phyloP scores from a whole-genome alignment of 2,797 vertebrate species.

The Acomys russatus region DNA sequence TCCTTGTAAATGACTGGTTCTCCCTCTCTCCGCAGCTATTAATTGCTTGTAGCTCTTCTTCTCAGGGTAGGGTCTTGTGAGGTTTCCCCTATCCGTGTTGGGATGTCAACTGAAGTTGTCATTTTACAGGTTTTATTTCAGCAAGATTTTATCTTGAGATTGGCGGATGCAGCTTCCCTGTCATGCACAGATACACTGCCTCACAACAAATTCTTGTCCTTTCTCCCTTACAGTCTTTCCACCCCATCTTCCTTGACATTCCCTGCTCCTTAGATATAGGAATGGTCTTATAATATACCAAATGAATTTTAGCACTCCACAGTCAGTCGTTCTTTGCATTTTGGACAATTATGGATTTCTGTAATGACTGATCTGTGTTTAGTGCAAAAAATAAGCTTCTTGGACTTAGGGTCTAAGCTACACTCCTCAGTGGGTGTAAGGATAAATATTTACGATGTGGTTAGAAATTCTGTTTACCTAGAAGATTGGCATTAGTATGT shows the following conservation, averaged over 20 bases:
- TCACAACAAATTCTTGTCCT: not conserved
- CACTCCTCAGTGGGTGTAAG: no score
- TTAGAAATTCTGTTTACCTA: not conserved
- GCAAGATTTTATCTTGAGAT: not conserved
- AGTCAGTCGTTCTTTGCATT: not conserved
- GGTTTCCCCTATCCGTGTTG: not conserved
- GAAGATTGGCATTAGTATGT: not conserved
- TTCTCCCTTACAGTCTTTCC: not conserved
- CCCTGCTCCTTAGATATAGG: not conserved
- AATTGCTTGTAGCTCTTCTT: not conserved
- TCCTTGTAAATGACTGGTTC: not conserved
- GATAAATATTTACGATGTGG: no score
- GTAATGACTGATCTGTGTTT: not conserved
- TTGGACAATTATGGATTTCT: not conserved
- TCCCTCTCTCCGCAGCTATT: not conserved
- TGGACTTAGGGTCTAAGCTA: no score
- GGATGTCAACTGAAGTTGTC: not conserved
- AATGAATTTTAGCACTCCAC: not conserved
- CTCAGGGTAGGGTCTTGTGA: not conserved
- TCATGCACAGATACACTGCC: not conserved
- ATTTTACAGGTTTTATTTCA: not conserved
- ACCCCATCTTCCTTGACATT: no score
- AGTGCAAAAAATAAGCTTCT: not conserved
- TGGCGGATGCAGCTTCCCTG: not conserved
- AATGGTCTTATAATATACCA: not conserved